Evolutionary conservation across 2,888 invertebrate genomes (phyloP).

Genomic region (Eugnorisma glareosa): DNA sequence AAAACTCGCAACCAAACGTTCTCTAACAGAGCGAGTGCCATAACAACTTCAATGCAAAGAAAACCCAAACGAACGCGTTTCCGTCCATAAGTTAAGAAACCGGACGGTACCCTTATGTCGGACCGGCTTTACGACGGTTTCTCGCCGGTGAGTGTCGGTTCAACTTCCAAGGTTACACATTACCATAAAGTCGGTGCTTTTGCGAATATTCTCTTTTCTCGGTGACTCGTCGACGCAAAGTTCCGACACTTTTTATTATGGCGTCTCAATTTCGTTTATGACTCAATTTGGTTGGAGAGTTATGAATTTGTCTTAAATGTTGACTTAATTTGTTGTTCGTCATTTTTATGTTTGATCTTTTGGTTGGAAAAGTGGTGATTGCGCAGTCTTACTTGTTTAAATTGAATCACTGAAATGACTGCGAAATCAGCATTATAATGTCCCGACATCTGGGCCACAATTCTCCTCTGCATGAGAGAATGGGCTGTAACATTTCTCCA

Average conservation of each 20-base stretch:
- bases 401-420: neutral
- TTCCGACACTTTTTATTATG: conserved; percentile 60
- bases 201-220: conserved; percentile 50
- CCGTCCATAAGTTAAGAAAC: conserved; percentile 50
- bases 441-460: neutral
- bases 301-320: conserved; percentile 50
- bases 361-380: neutral
- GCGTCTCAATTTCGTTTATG: conserved; percentile 60
- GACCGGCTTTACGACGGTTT: conserved; percentile 54
- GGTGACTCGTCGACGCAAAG: conserved; percentile 24
- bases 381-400: neutral
- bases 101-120: conserved; percentile 52
- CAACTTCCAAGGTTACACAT: conserved; percentile 60
- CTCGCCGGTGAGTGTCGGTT: conserved; percentile 35
- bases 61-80: conserved; percentile 29
- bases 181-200: conserved; percentile 61
- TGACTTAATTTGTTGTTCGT: conserved; percentile 38
- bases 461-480: neutral
- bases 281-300: conserved; percentile 54
- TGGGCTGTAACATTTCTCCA: neutral
- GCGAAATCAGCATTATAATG: neutral
- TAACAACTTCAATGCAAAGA: conserved; percentile 36
- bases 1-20: neutral
- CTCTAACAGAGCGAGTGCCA: conserved; percentile 8
- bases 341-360: conserved; percentile 31